Evolutionary conservation across 2,113 vertebrate species (phyloP), one percentile per base, ranked within the genome.

Genomic region (Craseonycteris thonglongyai): DNA sequence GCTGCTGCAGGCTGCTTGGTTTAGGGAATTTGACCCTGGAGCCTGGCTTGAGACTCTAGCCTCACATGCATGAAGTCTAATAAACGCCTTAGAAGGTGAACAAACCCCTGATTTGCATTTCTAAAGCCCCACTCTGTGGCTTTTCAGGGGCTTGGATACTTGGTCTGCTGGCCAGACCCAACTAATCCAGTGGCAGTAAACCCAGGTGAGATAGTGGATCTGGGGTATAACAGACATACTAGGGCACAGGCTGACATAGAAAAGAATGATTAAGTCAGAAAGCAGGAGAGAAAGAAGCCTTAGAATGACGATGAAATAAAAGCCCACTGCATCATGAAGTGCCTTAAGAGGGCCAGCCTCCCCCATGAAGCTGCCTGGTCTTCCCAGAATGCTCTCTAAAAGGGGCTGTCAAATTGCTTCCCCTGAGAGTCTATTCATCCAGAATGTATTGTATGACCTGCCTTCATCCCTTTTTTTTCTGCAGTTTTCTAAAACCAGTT

Each of bases 101-200:
- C 68, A 68, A 88, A 72, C 47, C 28, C 65, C 61, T 63, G 49
- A 82, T 83, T 93, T 88, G 40, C 94, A 91, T 92, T 58, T 96
- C 58, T 87, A 93, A 96, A 93, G 71, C 21, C 19, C 30, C 24
- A 22, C 45, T 63, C 69, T 2, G 14, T 7, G 19, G 65, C n/a
- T 13, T 45, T 24, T 79, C 16, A 22, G 47, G 51, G 26, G 45
- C 35, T 80, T 30, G 2, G 38, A 38, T 66, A 16, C 24, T 42
- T 19, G n/a, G 38, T 65, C 71, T 68, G 56, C 28, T 38, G 63
- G 13, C 2, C 11, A 47, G 80, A 96, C 22, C 13, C 58, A 74
- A 9, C 0, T 6, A 65, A 47, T 13, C 6, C 10, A 49, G 49
- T 12, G 68, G 63, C 69, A 86, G 78, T 87, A 83, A 81, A 51